These are phyloP conservation scores for Aldrovandia affinis DNA, from an alignment of 2,797 vertebrate species.

Conservation along the genomic window DNA sequence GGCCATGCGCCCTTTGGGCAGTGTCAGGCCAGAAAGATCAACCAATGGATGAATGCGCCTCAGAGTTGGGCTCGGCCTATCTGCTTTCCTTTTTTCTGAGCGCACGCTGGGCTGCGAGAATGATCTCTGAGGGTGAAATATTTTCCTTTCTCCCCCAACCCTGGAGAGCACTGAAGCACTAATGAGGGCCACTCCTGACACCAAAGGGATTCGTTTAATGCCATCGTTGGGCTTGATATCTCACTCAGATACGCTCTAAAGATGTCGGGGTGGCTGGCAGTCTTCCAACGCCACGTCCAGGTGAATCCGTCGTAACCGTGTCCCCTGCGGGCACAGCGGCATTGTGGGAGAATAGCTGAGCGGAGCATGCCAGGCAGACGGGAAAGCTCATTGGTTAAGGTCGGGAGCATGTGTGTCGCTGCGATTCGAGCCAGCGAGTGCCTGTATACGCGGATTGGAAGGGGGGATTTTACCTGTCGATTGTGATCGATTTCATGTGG, in stretches of 20 bases:
- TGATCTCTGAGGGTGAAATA: slow-evolving; percentile 2
- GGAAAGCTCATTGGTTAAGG: not conserved
- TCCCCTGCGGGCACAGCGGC: not conserved
- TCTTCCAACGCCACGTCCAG: not conserved
- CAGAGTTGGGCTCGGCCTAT: not conserved
- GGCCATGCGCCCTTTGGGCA: not conserved
- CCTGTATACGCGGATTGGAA: not conserved
- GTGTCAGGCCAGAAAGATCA: not conserved
- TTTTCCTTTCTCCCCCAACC: not conserved
- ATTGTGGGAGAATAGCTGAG: not conserved
- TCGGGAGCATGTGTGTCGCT: not conserved
- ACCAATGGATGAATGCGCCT: not conserved
- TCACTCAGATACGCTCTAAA: not conserved
- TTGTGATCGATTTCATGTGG: not conserved
- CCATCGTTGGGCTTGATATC: not conserved
- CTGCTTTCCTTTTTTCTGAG: not conserved
- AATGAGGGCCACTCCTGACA: not conserved
- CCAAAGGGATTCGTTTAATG: slow-evolving; percentile 2
- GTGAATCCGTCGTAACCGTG: not conserved
- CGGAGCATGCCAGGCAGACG: not conserved
- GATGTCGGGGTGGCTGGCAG: not conserved
- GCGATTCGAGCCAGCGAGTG: not conserved
- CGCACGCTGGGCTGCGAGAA: not conserved
- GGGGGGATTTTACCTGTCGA: no score
- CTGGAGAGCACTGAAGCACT: slow-evolving; percentile 8